Percentiles rank a stretch among this genome's conserved stretches.
phyloP scores from a whole-genome alignment of 2,113 vertebrate genomes.

The Puntigrus tetrazona region DNA sequence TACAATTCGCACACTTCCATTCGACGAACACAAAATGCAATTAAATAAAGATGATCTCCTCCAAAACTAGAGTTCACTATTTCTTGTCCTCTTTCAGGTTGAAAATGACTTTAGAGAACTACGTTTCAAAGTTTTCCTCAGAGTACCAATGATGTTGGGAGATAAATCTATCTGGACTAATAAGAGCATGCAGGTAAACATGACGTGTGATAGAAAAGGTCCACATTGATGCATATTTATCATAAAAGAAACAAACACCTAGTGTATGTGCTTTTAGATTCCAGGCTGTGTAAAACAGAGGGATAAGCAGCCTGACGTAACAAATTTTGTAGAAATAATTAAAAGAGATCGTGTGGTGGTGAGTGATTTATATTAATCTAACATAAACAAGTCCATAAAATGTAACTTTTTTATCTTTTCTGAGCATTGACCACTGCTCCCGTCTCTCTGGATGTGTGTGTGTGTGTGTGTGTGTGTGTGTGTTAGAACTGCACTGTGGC shows the following conservation, averaged over 20 bases:
- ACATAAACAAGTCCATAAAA: not conserved
- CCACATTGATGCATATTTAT: not conserved
- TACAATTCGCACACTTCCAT: not conserved
- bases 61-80: not conserved
- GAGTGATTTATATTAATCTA: conserved; percentile 7
- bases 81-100: conserved; percentile 62
- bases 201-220: not conserved
- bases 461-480: not conserved
- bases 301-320: conserved; percentile 16
- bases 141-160: conserved; percentile 72
- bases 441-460: not conserved
- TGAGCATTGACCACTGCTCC: not conserved
- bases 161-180: conserved; percentile 72
- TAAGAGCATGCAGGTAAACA: conserved; percentile 57
- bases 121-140: conserved; percentile 70
- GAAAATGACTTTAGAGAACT: conserved; percentile 70
- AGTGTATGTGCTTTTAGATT: conserved; percentile 65
- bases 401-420: not conserved
- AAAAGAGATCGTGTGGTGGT: conserved; percentile 66
- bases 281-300: conserved; percentile 53
- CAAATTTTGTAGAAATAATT: conserved; percentile 56
- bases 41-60: not conserved
- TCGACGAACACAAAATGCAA: not conserved
- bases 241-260: not conserved
- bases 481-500: conserved; percentile 78